Percentiles rank a stretch among this genome's conserved stretches.
Conservation (phyloP, 1,140 invertebrate genomes). For the Neodiprion pinetum region DNA sequence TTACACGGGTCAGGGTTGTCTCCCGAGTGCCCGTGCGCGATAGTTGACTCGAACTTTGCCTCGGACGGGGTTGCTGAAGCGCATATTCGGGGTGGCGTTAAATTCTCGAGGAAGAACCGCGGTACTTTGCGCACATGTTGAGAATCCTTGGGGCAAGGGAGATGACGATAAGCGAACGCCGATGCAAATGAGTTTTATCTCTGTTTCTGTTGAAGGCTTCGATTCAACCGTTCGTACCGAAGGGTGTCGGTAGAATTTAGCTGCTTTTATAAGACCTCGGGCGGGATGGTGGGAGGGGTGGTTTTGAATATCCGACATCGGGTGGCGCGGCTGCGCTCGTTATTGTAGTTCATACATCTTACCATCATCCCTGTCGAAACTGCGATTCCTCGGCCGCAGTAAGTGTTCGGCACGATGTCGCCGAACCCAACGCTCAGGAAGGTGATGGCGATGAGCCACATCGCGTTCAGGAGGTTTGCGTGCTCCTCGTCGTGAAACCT, state of each 20-base stretch:
- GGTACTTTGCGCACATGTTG: neutral
- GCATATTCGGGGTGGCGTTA: neutral
- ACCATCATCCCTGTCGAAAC: constrained; percentile 99
- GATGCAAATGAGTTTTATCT: neutral
- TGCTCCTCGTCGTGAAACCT: constrained; percentile 97
- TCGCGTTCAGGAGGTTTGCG: constrained; percentile 96
- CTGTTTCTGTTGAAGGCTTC: neutral
- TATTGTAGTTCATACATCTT: constrained; percentile 61
- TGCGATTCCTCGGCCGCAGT: constrained; percentile 97
- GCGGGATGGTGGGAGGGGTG: neutral
- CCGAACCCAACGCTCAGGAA: constrained; percentile 99
- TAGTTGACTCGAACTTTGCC: neutral
- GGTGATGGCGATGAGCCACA: constrained; percentile 99
- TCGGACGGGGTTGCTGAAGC: neutral
- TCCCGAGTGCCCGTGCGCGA: neutral
- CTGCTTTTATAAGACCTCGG: no score
- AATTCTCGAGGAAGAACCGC: neutral
- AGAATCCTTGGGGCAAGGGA: no score
- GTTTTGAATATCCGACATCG: neutral
- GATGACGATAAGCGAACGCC: neutral
- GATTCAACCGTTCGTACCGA: neutral
- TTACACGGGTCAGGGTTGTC: neutral
- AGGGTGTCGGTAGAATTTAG: neutral
- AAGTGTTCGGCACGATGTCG: constrained; percentile 99
- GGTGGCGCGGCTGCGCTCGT: neutral